Evolutionary conservation across 2,797 vertebrate genomes (phyloP).

Genomic region (Thunnus albacares): DNA sequence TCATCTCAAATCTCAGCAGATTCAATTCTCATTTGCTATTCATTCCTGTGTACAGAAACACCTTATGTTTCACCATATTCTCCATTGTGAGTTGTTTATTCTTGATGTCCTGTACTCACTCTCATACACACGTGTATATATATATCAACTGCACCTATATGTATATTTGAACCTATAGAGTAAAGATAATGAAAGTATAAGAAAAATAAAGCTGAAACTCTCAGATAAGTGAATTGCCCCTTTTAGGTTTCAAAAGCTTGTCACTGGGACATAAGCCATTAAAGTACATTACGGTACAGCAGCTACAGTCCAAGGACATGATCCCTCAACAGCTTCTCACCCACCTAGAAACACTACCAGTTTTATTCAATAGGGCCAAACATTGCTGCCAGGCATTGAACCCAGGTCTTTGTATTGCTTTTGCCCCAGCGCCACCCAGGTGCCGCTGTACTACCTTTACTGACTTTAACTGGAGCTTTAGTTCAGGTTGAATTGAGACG

Average conservation of each 20-base stretch:
- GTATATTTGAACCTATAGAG: background rate
- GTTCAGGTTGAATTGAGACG: slow-evolving; percentile 23
- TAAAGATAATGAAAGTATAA: background rate
- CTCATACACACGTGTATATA: background rate
- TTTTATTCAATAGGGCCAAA: slow-evolving; percentile 43
- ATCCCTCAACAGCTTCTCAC: slow-evolving; percentile 22
- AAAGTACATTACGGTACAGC: slow-evolving; percentile 17
- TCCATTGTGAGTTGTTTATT: background rate
- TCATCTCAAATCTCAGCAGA: slow-evolving; percentile 31
- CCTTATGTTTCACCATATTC: background rate
- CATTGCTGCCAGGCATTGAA: slow-evolving; percentile 34
- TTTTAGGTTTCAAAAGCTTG: slow-evolving; percentile 11
- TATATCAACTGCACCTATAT: background rate
- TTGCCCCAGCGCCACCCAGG: background rate
- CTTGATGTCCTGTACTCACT: background rate
- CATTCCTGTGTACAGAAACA: slow-evolving; percentile 6
- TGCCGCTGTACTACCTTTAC: background rate
- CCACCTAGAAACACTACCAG: slow-evolving; percentile 3
- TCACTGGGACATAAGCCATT: slow-evolving; percentile 2
- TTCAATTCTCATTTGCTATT: slow-evolving; percentile 31
- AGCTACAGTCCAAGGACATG: slow-evolving; percentile 39
- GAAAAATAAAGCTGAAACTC: background rate
- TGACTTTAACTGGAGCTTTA: slow-evolving; percentile 31
- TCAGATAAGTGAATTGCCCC: background rate
- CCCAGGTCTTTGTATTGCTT: slow-evolving; percentile 28